Conservation (phyloP, 2,888 invertebrate species). For the Graphium colonna region DNA sequence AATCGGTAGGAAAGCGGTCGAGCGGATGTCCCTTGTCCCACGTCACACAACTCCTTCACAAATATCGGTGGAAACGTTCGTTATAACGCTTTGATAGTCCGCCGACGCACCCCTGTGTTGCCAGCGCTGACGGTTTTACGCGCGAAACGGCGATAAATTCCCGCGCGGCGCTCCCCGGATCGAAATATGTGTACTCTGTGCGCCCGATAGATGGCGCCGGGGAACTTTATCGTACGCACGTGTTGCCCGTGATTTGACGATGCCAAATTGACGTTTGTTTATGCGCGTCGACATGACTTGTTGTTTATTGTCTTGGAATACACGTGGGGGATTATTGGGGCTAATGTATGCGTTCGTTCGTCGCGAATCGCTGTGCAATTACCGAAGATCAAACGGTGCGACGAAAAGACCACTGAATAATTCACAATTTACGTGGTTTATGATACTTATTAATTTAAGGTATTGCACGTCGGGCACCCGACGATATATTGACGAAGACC, state of each 20-base stretch:
- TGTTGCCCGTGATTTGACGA: slow-evolving; percentile 45
- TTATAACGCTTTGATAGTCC: slow-evolving; percentile 67
- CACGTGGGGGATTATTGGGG: slow-evolving; percentile 6
- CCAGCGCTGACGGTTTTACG: slow-evolving; percentile 68
- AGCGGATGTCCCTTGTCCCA: slow-evolving; percentile 63
- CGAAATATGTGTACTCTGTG: slow-evolving; percentile 61
- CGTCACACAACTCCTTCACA: slow-evolving; percentile 71
- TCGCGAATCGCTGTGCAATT: slow-evolving; percentile 4
- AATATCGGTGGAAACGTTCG: slow-evolving; percentile 70
- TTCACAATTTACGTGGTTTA: slow-evolving; percentile 3
- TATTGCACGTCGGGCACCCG: background rate
- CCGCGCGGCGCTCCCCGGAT: slow-evolving; percentile 58
- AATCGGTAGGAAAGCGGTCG: slow-evolving; percentile 36
- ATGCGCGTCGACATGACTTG: slow-evolving; percentile 30
- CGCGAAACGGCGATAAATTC: slow-evolving; percentile 55
- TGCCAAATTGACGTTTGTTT: slow-evolving; percentile 42
- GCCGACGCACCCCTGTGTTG: slow-evolving; percentile 41
- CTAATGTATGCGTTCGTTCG: slow-evolving; percentile 3
- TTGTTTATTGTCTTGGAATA: slow-evolving; percentile 8
- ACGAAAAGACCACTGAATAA: background rate
- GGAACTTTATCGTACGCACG: slow-evolving; percentile 60
- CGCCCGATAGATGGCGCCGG: slow-evolving; percentile 37
- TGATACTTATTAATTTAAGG: background rate
- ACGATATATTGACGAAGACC: background rate
- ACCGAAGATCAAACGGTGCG: slow-evolving; percentile 6